phyloP scores from a whole-genome alignment of 2,797 vertebrate genomes.

The Eleutherodactylus coqui region DNA sequence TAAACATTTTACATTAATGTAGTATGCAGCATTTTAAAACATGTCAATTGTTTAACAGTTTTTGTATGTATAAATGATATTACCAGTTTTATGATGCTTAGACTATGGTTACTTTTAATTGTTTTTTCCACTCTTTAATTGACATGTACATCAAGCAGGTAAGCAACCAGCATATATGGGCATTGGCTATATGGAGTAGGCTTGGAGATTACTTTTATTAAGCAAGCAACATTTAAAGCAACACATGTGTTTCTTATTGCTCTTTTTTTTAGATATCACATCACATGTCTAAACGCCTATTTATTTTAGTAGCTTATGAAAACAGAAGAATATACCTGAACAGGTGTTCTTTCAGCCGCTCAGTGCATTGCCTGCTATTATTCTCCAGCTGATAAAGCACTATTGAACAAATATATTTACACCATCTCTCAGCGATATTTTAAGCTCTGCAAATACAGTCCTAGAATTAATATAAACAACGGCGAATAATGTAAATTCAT shows the following conservation, averaged over 20 bases:
- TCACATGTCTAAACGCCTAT: constrained; percentile 29
- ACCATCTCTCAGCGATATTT: not conserved
- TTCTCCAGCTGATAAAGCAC: constrained; percentile 2
- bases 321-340: not conserved
- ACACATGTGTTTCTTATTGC: constrained; percentile 25
- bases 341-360: constrained; percentile 32
- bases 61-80: not conserved
- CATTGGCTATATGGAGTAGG: not conserved
- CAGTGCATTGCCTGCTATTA: constrained; percentile 20
- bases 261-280: not conserved
- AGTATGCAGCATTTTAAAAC: not conserved
- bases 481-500: not conserved
- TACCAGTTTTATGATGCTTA: not conserved
- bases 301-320: constrained; percentile 29
- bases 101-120: not conserved
- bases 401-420: not conserved
- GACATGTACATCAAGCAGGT: not conserved
- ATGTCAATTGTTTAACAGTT: not conserved
- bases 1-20: constrained; percentile 36
- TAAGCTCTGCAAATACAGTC: not conserved
- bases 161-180: not conserved
- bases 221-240: not conserved
- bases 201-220: not conserved
- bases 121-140: not conserved
- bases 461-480: not conserved